These are phyloP conservation scores for Spodoptera exigua DNA, from an alignment of 2,888 invertebrate genomes.

Conservation along the genomic window DNA sequence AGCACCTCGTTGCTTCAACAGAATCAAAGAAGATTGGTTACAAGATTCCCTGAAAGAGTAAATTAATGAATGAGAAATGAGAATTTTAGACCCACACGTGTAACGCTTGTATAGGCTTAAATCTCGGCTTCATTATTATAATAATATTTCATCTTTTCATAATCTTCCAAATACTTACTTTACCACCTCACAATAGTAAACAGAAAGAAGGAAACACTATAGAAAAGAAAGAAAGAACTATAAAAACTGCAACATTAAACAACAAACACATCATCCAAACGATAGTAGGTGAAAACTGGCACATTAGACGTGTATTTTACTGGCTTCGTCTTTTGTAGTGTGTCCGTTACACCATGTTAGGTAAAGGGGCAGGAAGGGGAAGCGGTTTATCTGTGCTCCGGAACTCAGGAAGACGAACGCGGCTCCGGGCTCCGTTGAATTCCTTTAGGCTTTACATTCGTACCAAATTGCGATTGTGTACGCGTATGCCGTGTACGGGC, in stretches of 20 bases:
- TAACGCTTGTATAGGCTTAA: too few species aligned
- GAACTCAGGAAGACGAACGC: slow-evolving; percentile 86
- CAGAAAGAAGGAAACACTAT: not conserved
- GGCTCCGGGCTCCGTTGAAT: slow-evolving; percentile 76
- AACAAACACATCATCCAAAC: slow-evolving; percentile 44
- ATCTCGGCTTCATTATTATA: too few species aligned
- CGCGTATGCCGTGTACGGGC: slow-evolving; percentile 35
- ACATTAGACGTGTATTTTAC: slow-evolving; percentile 74
- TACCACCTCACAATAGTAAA: too few species aligned
- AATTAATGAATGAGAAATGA: too few species aligned
- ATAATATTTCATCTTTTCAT: too few species aligned
- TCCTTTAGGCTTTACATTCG: slow-evolving; percentile 83
- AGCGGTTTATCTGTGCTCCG: slow-evolving; percentile 88
- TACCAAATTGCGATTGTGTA: slow-evolving; percentile 74
- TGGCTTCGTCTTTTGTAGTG: slow-evolving; percentile 81
- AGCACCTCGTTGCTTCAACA: too few species aligned
- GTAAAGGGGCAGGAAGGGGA: slow-evolving; percentile 87
- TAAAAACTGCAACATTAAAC: slow-evolving; percentile 1
- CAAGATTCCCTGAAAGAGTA: too few species aligned
- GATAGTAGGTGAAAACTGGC: slow-evolving; percentile 68
- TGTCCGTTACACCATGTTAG: slow-evolving; percentile 84
- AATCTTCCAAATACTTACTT: too few species aligned
- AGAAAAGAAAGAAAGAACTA: not conserved
- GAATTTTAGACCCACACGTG: too few species aligned
- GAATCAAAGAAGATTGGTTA: too few species aligned